Evolutionary conservation across 1,140 invertebrate genomes (phyloP).

Genomic region (Ceratosolen fusciceps): DNA sequence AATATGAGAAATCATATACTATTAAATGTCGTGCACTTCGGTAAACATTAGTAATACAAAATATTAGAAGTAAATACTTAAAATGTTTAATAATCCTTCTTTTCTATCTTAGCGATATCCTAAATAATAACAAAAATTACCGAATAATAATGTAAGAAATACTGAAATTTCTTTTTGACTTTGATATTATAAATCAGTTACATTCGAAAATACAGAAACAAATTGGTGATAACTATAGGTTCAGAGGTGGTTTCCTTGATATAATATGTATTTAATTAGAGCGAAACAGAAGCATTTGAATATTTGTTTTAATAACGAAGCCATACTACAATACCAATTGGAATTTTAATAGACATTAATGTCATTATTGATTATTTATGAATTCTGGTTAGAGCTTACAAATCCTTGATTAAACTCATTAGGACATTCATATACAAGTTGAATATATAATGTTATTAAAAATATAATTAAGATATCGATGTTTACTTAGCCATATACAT

Average conservation of each 20-base stretch:
- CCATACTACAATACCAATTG: not conserved
- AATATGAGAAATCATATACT: too few species aligned
- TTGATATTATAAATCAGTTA: too few species aligned
- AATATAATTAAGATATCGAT: not conserved
- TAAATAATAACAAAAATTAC: too few species aligned
- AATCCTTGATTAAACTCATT: constrained; percentile 1
- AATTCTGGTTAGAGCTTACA: not conserved
- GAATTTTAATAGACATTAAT: not conserved
- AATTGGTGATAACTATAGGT: not conserved
- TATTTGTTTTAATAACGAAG: not conserved
- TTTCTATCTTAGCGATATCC: too few species aligned
- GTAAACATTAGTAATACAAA: too few species aligned
- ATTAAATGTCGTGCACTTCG: too few species aligned
- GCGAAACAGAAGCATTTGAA: not conserved
- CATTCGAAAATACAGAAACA: not conserved
- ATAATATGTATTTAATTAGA: not conserved
- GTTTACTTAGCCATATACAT: too few species aligned
- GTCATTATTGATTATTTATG: not conserved
- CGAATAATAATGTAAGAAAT: too few species aligned
- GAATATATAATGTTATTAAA: not conserved
- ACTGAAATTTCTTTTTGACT: too few species aligned
- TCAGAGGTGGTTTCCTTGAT: not conserved
- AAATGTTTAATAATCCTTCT: too few species aligned
- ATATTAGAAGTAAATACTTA: too few species aligned
- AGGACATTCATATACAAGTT: not conserved